Evolutionary conservation across 2,888 invertebrate species (phyloP).

Genomic region (Cyclophora albipunctata): DNA sequence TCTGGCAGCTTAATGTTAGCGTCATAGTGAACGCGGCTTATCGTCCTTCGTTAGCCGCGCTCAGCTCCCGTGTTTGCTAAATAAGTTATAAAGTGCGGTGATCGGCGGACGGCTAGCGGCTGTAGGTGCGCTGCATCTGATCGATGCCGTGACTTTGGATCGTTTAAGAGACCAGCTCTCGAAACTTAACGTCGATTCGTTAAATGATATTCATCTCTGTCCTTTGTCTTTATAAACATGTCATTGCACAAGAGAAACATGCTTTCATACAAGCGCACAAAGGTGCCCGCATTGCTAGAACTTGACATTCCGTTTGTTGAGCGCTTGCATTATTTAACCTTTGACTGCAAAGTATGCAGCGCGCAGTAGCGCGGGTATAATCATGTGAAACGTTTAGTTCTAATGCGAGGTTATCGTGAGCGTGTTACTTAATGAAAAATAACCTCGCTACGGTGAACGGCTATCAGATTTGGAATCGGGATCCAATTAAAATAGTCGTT

Average conservation of each 20-base stretch:
- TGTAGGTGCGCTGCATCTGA: conserved; percentile 59
- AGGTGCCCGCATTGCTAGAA: conserved; percentile 52
- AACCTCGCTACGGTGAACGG: conserved; percentile 57
- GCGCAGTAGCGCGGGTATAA: conserved; percentile 4
- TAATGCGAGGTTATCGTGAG: conserved; percentile 19
- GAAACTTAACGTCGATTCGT: conserved; percentile 68
- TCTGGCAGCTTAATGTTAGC: conserved; percentile 57
- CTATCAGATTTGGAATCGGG: conserved; percentile 62
- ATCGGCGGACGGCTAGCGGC: conserved; percentile 51
- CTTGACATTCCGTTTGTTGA: conserved; percentile 35
- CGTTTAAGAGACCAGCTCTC: conserved; percentile 58
- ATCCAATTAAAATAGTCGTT: conserved; percentile 74
- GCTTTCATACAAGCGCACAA: conserved; percentile 42
- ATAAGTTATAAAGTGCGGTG: conserved; percentile 68
- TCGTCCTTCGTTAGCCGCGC: conserved; percentile 65
- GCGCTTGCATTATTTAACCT: conserved; percentile 31
- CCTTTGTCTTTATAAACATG: conserved; percentile 72
- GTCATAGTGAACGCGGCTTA: conserved; percentile 64
- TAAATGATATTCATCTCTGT: conserved; percentile 69
- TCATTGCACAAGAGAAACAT: conserved; percentile 56
- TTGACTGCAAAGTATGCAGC: conserved; percentile 27
- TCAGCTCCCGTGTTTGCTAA: conserved; percentile 66
- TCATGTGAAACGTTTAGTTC: conserved; percentile 9
- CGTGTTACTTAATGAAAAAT: conserved; percentile 59
- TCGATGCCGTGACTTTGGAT: conserved; percentile 73